These are phyloP conservation scores for Miichthys miiuy DNA, from an alignment of 2,797 vertebrate genomes.

Conservation along the genomic window DNA sequence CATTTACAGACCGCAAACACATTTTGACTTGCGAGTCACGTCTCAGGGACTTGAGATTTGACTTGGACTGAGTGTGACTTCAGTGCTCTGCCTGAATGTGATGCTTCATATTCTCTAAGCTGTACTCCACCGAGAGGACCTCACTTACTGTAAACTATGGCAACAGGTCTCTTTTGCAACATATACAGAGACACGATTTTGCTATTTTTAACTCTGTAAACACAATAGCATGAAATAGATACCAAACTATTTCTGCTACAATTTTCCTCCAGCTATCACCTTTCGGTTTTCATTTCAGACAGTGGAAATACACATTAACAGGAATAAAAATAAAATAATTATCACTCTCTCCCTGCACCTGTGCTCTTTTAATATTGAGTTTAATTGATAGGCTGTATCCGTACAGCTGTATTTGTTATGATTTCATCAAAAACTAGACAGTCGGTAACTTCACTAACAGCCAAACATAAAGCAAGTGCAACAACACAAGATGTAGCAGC, in stretches of 20 bases:
- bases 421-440: too few species aligned
- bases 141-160: background rate
- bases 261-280: background rate
- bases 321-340: slow-evolving; percentile 2
- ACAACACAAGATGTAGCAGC: too few species aligned
- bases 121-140: background rate
- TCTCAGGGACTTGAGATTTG: background rate
- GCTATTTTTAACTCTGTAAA: too few species aligned
- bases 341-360: background rate
- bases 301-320: background rate
- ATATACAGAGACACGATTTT: background rate
- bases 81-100: too few species aligned
- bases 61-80: background rate
- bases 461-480: too few species aligned
- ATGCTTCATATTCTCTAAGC: too few species aligned
- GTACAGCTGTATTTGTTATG: too few species aligned
- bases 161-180: background rate
- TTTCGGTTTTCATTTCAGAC: background rate
- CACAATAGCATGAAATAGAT: background rate
- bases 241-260: background rate
- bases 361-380: background rate
- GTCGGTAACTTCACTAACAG: too few species aligned
- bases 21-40: background rate
- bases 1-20: background rate
- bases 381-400: background rate